These are phyloP conservation scores for Palythoa caribaeorum DNA, from an alignment of 92 coral and sea anemone species.

Conservation along the genomic window DNA sequence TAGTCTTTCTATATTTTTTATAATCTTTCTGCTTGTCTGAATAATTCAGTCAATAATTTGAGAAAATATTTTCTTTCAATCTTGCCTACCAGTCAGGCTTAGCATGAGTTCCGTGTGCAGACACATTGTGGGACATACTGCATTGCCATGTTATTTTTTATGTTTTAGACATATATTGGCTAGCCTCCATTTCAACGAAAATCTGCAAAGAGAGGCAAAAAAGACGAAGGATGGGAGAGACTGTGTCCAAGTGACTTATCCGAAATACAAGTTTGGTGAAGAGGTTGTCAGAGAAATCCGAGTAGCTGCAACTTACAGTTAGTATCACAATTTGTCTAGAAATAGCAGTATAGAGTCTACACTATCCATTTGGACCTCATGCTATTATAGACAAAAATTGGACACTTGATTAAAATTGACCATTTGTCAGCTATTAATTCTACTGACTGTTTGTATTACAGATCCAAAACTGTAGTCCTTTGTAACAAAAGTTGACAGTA, in stretches of 20 bases:
- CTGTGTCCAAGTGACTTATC: not conserved
- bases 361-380: not conserved
- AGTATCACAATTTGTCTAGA: not conserved
- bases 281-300: not conserved
- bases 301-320: not conserved
- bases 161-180: not conserved
- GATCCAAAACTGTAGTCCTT: slow-evolving; percentile 6
- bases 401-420: slow-evolving; percentile 5
- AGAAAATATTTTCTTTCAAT: too few species aligned
- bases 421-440: slow-evolving; percentile 1
- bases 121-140: not conserved
- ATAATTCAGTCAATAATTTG: too few species aligned
- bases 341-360: not conserved
- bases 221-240: not conserved
- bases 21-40: too few species aligned
- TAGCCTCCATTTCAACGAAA: not conserved
- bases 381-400: slow-evolving; percentile 18
- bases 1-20: too few species aligned
- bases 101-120: not conserved
- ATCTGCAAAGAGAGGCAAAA: not conserved
- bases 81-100: not conserved
- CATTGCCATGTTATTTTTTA: not conserved
- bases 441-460: slow-evolving; percentile 12
- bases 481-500: slow-evolving; percentile 9
- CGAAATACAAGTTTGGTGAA: not conserved